Percentiles rank a stretch among this genome's conserved stretches.
These are phyloP conservation scores for Drosophila tani DNA, from an alignment of 1,140 invertebrate genomes.

Conservation along the genomic window DNA sequence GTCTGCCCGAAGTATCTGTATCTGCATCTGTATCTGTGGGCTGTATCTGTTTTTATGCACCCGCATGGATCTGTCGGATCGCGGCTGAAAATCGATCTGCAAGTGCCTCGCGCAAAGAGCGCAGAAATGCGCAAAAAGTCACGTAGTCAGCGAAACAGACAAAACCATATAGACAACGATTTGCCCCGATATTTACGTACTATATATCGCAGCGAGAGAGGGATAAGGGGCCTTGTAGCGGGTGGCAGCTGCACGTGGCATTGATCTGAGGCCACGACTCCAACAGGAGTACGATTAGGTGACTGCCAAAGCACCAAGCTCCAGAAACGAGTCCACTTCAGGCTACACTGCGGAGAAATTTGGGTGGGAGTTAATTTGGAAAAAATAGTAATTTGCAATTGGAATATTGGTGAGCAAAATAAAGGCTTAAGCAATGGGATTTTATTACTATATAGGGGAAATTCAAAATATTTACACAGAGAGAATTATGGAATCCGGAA, in stretches of 20 bases:
- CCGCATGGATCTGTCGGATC: constrained; percentile 59
- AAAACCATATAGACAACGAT: constrained; percentile 65
- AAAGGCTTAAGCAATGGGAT: background rate
- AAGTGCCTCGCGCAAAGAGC: constrained; percentile 34
- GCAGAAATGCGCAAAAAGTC: constrained; percentile 71
- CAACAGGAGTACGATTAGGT: constrained; percentile 19
- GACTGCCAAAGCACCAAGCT: constrained; percentile 11
- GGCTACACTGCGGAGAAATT: background rate
- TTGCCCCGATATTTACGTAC: constrained; percentile 40
- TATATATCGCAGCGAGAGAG: constrained; percentile 22
- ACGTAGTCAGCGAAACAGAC: constrained; percentile 73
- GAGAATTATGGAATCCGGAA: too few species aligned
- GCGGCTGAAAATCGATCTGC: constrained; percentile 74
- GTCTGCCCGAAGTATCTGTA: constrained; percentile 46
- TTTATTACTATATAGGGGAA: too few species aligned
- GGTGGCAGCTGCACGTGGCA: constrained; percentile 34
- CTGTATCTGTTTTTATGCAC: constrained; percentile 58
- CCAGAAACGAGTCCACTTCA: constrained; percentile 8
- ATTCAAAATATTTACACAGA: too few species aligned
- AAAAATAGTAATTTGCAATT: too few species aligned
- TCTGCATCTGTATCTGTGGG: constrained; percentile 35
- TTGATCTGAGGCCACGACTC: constrained; percentile 30
- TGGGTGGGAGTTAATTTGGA: background rate
- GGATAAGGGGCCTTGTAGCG: background rate
- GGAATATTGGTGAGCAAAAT: background rate